Conservation (phyloP, 2,888 invertebrate species). For the Leptinotarsa rubiginosa region DNA sequence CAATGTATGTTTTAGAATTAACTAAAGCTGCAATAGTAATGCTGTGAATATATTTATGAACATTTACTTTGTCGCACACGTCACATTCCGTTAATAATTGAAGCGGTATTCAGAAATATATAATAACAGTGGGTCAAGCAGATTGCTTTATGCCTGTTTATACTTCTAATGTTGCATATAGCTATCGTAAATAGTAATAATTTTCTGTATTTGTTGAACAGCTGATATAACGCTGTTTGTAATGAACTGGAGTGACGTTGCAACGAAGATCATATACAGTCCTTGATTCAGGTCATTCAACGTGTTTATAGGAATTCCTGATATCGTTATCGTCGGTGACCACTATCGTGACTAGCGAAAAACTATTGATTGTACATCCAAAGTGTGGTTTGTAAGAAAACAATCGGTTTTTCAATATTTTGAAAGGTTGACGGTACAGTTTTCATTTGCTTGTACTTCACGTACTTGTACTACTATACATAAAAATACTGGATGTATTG, state of each 20-base stretch:
- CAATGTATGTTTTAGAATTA: too few species aligned
- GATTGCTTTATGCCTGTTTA: not conserved
- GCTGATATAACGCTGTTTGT: not conserved
- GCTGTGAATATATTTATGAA: too few species aligned
- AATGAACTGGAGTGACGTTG: too few species aligned
- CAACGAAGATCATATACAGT: not conserved
- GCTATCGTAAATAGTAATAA: not conserved
- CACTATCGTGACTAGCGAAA: not conserved
- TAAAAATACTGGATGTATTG: too few species aligned
- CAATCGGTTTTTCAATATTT: too few species aligned
- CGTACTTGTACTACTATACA: too few species aligned
- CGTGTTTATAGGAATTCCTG: slow-evolving; percentile 1
- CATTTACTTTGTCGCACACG: too few species aligned
- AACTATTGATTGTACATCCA: not conserved
- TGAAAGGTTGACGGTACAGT: too few species aligned
- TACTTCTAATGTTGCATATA: not conserved
- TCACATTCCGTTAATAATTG: too few species aligned
- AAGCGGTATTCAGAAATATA: too few species aligned
- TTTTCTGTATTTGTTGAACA: not conserved
- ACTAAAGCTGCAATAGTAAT: too few species aligned
- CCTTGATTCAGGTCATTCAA: not conserved
- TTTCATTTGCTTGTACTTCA: too few species aligned
- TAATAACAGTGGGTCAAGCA: not conserved
- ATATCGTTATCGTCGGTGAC: not conserved
- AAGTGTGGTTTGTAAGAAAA: not conserved